Percentiles rank a stretch among this genome's conserved stretches.
Evolutionary conservation across 2,888 invertebrate species (phyloP).

Genomic region (Tenthredo notha): DNA sequence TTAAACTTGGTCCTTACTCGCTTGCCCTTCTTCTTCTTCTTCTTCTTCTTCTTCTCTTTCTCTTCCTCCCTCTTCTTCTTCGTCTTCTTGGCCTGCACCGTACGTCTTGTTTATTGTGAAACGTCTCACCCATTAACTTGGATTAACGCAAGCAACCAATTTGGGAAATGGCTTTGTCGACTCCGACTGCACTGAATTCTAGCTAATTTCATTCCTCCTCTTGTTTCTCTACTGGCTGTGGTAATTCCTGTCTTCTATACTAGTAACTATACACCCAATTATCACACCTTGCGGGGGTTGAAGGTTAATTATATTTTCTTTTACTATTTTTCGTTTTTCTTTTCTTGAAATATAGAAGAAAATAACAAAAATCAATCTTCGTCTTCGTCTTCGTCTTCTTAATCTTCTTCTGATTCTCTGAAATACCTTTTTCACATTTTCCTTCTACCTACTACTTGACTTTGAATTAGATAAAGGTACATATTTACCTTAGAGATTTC

Average conservation of each 20-base stretch:
- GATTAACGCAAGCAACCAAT: slow-evolving; percentile 53
- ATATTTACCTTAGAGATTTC: background rate
- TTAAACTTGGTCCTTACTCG: background rate
- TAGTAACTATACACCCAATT: background rate
- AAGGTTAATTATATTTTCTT: background rate
- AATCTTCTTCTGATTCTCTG: background rate
- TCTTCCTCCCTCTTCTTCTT: background rate
- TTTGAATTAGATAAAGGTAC: background rate
- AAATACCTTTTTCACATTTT: background rate
- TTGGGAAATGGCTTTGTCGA: slow-evolving; percentile 49
- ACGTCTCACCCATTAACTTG: slow-evolving; percentile 45
- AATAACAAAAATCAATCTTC: background rate
- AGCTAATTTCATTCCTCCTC: slow-evolving; percentile 36
- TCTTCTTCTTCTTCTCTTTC: background rate
- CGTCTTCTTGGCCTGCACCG: background rate
- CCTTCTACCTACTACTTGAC: background rate
- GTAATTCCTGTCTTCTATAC: background rate
- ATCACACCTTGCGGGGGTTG: background rate
- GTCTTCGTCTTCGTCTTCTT: background rate
- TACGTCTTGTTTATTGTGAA: slow-evolving; percentile 49
- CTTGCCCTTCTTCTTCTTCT: background rate
- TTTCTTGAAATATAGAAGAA: background rate
- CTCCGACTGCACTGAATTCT: slow-evolving; percentile 43
- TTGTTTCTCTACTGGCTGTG: slow-evolving; percentile 20
- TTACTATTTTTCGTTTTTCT: background rate